Percentiles rank a stretch among this genome's conserved stretches.
phyloP scores from a whole-genome alignment of 2,888 invertebrate genomes.

The Cheilosia variabilis region DNA sequence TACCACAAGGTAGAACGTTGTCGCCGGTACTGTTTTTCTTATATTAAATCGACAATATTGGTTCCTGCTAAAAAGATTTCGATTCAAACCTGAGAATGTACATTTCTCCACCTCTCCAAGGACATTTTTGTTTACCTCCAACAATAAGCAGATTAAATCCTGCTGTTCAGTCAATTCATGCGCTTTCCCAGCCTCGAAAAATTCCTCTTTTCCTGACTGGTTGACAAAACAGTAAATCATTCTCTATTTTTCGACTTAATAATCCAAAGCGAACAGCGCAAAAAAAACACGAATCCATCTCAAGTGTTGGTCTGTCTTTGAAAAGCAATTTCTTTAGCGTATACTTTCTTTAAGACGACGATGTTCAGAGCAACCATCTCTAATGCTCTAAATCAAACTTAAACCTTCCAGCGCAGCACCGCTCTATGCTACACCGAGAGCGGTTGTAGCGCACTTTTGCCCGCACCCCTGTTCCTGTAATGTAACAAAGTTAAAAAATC shows the following conservation, averaged over 20 bases:
- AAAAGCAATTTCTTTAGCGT: conserved; percentile 37
- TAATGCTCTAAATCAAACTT: conserved; percentile 53
- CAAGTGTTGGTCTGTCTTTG: conserved; percentile 32
- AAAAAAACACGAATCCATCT: conserved; percentile 18
- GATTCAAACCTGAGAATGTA: too few relatives aligned
- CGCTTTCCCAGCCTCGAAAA: neutral
- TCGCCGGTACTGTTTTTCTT: too few relatives aligned
- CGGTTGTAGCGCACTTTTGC: conserved; percentile 16
- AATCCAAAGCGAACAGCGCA: neutral
- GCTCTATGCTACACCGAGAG: neutral
- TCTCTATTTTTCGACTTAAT: conserved; percentile 13
- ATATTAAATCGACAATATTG: too few relatives aligned
- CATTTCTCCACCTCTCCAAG: too few relatives aligned
- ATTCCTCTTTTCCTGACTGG: neutral
- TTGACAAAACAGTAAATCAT: conserved; percentile 37
- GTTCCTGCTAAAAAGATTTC: too few relatives aligned
- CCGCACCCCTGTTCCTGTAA: conserved; percentile 29
- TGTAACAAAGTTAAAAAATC: conserved; percentile 71
- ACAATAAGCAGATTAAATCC: neutral
- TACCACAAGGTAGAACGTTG: too few relatives aligned
- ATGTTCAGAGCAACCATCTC: conserved; percentile 8
- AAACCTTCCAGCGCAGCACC: conserved; percentile 13
- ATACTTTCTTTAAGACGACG: neutral
- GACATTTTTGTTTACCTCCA: too few relatives aligned
- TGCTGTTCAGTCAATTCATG: neutral